Evolutionary conservation across 2,113 vertebrate genomes (phyloP).

Genomic region (Austrofundulus limnaeus): DNA sequence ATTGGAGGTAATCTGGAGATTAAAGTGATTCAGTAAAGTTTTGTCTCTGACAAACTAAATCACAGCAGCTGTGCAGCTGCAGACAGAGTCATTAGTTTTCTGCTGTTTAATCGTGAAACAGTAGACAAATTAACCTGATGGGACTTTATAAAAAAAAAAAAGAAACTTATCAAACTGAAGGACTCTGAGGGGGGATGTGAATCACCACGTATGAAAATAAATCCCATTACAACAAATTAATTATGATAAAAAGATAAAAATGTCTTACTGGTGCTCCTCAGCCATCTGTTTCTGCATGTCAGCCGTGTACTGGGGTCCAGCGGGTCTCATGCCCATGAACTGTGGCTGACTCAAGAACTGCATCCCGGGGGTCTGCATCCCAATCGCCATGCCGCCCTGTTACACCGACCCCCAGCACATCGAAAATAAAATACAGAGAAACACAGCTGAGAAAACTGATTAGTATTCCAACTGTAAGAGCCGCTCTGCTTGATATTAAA

Average conservation of each 20-base stretch:
- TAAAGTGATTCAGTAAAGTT: not conserved
- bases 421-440: not conserved
- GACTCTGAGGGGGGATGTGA: no score
- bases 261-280: conserved; percentile 95
- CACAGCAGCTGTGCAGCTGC: not conserved
- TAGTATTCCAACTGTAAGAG: conserved; percentile 1
- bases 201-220: no score
- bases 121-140: not conserved
- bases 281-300: conserved; percentile 98
- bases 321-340: conserved; percentile 88
- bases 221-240: no score
- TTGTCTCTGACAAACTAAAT: not conserved
- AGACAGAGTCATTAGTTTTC: conserved; percentile 6
- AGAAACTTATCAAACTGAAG: not conserved
- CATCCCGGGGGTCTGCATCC: conserved; percentile 88
- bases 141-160: not conserved
- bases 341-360: conserved; percentile 89
- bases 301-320: conserved; percentile 86
- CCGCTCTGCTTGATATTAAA: conserved; percentile 9
- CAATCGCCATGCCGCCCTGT: conserved; percentile 90
- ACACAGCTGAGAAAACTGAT: conserved; percentile 9
- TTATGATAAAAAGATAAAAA: not conserved
- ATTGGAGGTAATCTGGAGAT: not conserved
- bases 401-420: conserved; percentile 6
- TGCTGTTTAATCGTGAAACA: not conserved